Conservation (phyloP, 2,113 vertebrate genomes). For the Erythrolamprus reginae region DNA sequence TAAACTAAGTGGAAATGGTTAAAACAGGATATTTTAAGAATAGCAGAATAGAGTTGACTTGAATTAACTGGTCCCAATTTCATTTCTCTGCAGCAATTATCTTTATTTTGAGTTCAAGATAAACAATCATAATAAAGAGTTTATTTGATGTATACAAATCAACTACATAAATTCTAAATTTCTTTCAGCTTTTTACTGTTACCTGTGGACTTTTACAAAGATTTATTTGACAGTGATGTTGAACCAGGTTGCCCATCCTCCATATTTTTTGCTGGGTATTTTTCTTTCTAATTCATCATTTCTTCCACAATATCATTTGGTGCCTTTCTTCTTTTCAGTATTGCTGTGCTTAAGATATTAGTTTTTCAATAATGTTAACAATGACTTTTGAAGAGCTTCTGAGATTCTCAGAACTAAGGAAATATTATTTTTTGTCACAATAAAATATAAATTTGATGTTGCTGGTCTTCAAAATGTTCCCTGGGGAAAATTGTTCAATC, state of each 20-base stretch:
- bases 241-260: not conserved
- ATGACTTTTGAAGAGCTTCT: not conserved
- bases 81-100: not conserved
- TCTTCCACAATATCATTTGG: not conserved
- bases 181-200: not conserved
- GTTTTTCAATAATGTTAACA: not conserved
- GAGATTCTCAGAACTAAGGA: not conserved
- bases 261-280: not conserved
- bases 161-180: not conserved
- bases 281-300: not conserved
- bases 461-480: not conserved
- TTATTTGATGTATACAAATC: not conserved
- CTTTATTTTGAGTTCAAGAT: not conserved
- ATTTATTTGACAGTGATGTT: not conserved
- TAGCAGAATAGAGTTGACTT: not conserved
- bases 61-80: not conserved
- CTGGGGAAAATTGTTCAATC: not conserved
- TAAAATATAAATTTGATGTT: not conserved
- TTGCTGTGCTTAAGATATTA: not conserved
- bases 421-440: not conserved
- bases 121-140: not conserved
- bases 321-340: not conserved
- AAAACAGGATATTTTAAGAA: not conserved
- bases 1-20: not conserved
- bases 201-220: not conserved